Conservation (phyloP, 2,888 invertebrate species). For the Ectemnius continuus region DNA sequence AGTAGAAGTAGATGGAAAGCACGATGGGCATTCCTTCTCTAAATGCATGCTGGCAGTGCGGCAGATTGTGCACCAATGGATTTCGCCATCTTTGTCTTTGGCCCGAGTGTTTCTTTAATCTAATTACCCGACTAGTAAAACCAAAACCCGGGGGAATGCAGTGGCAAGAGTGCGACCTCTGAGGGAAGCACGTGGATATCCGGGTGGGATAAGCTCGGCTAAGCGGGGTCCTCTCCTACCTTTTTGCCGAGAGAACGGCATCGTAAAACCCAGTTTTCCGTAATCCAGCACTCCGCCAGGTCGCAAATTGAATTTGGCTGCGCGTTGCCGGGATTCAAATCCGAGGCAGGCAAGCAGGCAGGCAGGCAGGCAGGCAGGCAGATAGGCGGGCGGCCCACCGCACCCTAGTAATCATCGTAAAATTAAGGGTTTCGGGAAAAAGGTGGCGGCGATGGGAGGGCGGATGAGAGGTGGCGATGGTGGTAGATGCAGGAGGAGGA, state of each 20-base stretch:
- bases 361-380: conserved; percentile 39
- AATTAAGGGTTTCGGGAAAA: conserved; percentile 61
- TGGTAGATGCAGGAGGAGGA: neutral
- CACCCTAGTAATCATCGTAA: conserved; percentile 66
- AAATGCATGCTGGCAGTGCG: conserved; percentile 29
- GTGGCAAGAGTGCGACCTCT: too few species aligned
- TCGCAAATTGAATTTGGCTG: conserved; percentile 56
- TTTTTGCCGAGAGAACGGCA: conserved; percentile 19
- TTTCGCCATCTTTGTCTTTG: conserved; percentile 5
- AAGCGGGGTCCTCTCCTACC: conserved; percentile 7
- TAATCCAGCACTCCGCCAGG: conserved; percentile 36
- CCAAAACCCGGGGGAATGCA: conserved; percentile 25
- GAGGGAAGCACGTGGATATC: too few species aligned
- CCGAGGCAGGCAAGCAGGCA: conserved; percentile 31
- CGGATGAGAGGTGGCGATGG: neutral
- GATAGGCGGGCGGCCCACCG: conserved; percentile 21
- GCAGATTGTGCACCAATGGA: neutral
- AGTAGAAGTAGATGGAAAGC: too few species aligned
- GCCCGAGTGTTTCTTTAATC: conserved; percentile 35
- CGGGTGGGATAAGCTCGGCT: too few species aligned
- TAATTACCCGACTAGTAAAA: conserved; percentile 50
- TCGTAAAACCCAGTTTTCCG: conserved; percentile 60
- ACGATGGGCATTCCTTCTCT: neutral
- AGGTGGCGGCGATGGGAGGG: conserved; percentile 5
- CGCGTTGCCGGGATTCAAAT: conserved; percentile 59